Percentiles rank a stretch among this genome's conserved stretches.
These are phyloP conservation scores for Brachionus rubens DNA, from an alignment of 1,140 invertebrate genomes.

Conservation along the genomic window DNA sequence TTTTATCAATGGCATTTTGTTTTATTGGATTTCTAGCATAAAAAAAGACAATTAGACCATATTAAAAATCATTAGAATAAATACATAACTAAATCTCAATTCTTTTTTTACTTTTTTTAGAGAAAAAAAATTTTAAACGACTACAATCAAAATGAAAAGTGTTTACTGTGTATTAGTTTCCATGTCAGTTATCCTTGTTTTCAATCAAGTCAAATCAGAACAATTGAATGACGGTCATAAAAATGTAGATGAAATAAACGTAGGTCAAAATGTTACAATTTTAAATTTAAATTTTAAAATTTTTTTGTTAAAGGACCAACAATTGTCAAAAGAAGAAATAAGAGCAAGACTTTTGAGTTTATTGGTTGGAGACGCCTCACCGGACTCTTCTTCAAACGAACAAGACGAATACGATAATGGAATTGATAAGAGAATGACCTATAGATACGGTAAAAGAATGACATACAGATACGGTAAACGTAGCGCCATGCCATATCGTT, in stretches of 20 bases:
- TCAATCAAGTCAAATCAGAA: slow-evolving; percentile 8
- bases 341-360: slow-evolving; percentile 3
- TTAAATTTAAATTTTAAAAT: not conserved
- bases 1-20: too few species aligned
- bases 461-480: slow-evolving; percentile 44
- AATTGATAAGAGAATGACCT: slow-evolving; percentile 45
- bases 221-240: slow-evolving; percentile 8
- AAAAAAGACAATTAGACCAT: not conserved
- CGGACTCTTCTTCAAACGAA: slow-evolving; percentile 5
- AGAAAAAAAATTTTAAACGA: too few species aligned
- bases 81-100: too few species aligned
- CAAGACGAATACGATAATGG: not conserved
- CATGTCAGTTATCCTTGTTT: not conserved
- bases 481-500: slow-evolving; percentile 39
- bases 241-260: not conserved
- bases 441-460: slow-evolving; percentile 45
- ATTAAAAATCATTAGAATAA: too few species aligned
- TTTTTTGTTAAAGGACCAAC: not conserved
- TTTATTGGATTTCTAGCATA: not conserved
- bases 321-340: slow-evolving; percentile 1
- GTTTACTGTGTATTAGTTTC: not conserved
- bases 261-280: not conserved
- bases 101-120: too few species aligned
- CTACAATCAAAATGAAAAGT: slow-evolving; percentile 11
- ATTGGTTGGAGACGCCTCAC: not conserved